These are phyloP conservation scores for Heliconius hewitsoni DNA, from an alignment of 1,140 invertebrate genomes.

Conservation along the genomic window DNA sequence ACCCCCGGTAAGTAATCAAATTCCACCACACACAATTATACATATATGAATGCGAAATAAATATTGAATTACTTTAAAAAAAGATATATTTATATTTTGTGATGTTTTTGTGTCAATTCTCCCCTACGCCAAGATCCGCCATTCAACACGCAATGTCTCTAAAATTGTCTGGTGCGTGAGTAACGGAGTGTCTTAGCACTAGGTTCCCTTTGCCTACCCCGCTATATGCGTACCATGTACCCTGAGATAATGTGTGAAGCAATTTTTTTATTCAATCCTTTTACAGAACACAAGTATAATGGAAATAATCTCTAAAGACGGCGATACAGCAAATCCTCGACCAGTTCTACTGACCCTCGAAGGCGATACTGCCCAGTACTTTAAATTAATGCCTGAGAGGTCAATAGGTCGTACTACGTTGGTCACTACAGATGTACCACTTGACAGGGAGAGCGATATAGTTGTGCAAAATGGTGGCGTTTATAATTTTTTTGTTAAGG, in stretches of 20 bases:
- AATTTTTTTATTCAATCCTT: background rate
- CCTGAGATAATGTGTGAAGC: too few relatives aligned
- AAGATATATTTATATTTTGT: too few relatives aligned
- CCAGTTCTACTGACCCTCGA: constrained; percentile 85
- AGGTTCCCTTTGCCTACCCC: too few relatives aligned
- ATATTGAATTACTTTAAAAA: too few relatives aligned
- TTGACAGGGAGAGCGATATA: constrained; percentile 88
- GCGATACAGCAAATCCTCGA: constrained; percentile 87
- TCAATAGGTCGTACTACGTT: constrained; percentile 81
- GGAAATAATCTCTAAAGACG: constrained; percentile 87
- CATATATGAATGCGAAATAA: too few relatives aligned
- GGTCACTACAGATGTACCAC: constrained; percentile 83
- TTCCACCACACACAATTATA: too few relatives aligned
- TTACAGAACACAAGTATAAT: constrained; percentile 80
- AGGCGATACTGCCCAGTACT: constrained; percentile 86
- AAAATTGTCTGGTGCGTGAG: too few relatives aligned
- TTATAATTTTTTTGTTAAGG: constrained; percentile 87
- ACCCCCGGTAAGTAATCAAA: constrained; percentile 70
- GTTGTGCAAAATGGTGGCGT: constrained; percentile 90
- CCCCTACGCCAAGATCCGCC: too few relatives aligned
- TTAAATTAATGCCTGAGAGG: constrained; percentile 82
- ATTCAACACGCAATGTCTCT: too few relatives aligned
- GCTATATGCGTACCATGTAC: too few relatives aligned
- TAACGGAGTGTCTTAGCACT: too few relatives aligned
- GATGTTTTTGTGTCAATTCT: too few relatives aligned